phyloP scores from a whole-genome alignment of 2,888 invertebrate genomes.

The Opisthograptis luteolata region DNA sequence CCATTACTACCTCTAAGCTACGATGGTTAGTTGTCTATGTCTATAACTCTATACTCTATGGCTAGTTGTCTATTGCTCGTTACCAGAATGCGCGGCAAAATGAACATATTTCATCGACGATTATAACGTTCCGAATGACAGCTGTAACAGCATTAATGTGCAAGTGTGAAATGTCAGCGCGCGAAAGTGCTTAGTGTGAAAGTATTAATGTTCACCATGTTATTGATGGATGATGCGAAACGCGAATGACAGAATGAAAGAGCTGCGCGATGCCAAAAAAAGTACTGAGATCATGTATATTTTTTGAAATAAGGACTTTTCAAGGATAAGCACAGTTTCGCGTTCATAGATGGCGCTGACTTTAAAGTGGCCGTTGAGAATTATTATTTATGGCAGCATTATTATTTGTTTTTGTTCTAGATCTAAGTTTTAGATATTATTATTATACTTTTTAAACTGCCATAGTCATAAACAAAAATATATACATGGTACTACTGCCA shows the following conservation, averaged over 20 bases:
- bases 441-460: too few species aligned
- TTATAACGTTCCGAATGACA: constrained; percentile 13
- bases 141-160: constrained; percentile 9
- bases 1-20: constrained; percentile 24
- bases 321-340: too few species aligned
- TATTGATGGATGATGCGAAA: neutral
- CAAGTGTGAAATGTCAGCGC: constrained; percentile 16
- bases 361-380: too few species aligned
- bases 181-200: constrained; percentile 4
- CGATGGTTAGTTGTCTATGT: constrained; percentile 19
- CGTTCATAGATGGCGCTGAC: too few species aligned
- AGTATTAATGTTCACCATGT: neutral
- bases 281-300: too few species aligned
- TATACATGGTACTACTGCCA: too few species aligned
- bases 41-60: too few species aligned
- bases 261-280: neutral
- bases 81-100: constrained; percentile 1
- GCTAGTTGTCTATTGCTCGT: constrained; percentile 1
- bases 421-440: too few species aligned
- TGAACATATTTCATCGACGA: constrained; percentile 11
- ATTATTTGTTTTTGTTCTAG: too few species aligned
- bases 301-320: too few species aligned
- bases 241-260: neutral
- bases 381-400: too few species aligned
- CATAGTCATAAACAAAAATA: too few species aligned